phyloP scores from a whole-genome alignment of 2,888 invertebrate genomes.

The Diploptera punctata region DNA sequence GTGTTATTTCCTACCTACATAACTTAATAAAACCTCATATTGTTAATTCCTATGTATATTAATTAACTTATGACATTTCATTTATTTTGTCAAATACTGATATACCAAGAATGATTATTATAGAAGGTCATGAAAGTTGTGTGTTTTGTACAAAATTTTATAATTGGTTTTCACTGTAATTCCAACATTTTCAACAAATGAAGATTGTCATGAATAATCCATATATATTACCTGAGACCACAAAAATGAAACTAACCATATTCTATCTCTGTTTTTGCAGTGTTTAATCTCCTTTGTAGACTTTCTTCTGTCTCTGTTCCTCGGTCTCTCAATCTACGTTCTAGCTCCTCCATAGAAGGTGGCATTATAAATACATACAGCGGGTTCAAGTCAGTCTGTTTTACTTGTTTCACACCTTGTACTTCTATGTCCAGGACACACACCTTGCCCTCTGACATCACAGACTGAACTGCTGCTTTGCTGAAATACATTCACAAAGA shows the following conservation, averaged over 20 bases:
- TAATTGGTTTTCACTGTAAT: no score
- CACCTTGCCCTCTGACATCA: conserved; percentile 80
- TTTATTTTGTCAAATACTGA: no score
- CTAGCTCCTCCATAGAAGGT: conserved; percentile 82
- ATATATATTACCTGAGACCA: no score
- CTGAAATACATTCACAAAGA: conserved; percentile 61
- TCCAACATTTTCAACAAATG: no score
- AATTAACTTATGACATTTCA: no score
- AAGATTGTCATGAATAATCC: no score
- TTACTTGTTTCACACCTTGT: conserved; percentile 92
- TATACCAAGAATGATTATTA: no score
- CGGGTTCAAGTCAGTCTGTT: conserved; percentile 80
- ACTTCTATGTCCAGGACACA: conserved; percentile 95
- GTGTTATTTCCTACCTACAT: no score
- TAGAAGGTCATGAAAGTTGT: no score
- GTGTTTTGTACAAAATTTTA: no score
- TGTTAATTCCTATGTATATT: no score
- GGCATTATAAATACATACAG: conserved; percentile 91
- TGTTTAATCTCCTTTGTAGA: conserved; percentile 75
- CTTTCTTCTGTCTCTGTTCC: conserved; percentile 93
- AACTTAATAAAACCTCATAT: no score
- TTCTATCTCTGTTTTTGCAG: conserved; percentile 81
- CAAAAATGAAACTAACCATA: conserved; percentile 77
- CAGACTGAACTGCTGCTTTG: conserved; percentile 82
- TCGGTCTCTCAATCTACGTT: conserved; percentile 73